Percentiles rank a stretch among this genome's conserved stretches.
Evolutionary conservation across 2,888 invertebrate species (phyloP).

Genomic region (Caenorhabditis angaria): DNA sequence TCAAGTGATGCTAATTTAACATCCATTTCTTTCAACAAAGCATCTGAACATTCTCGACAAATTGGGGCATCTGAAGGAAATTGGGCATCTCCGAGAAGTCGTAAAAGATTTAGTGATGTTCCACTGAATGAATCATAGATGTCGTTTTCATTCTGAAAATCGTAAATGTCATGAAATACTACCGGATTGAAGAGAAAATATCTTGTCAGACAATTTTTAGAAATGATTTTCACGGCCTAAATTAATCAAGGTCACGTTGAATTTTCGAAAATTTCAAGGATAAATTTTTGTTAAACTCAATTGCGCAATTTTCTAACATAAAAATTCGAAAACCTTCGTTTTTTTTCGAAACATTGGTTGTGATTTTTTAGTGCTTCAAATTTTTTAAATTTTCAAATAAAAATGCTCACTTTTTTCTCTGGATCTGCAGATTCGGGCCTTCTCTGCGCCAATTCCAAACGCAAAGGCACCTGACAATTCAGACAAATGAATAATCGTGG

Average conservation of each 20-base stretch:
- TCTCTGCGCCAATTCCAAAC: constrained; percentile 34
- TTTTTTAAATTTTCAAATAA: background rate
- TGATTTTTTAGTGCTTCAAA: too few relatives aligned
- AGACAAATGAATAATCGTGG: constrained; percentile 33
- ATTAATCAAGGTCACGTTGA: background rate
- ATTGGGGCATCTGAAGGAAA: constrained; percentile 64
- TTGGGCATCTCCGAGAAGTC: constrained; percentile 57
- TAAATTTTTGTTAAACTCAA: too few relatives aligned
- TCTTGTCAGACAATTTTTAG: background rate
- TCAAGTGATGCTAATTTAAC: constrained; percentile 59
- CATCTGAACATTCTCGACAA: constrained; percentile 67
- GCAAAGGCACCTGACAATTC: constrained; percentile 42
- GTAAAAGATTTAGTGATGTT: constrained; percentile 55
- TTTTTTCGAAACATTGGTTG: background rate
- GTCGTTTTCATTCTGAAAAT: constrained; percentile 21
- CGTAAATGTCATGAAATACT: too few relatives aligned
- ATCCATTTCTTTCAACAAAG: constrained; percentile 58
- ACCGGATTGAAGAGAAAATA: background rate
- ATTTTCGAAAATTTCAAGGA: background rate
- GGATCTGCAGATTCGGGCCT: constrained; percentile 36
- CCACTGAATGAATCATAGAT: constrained; percentile 40
- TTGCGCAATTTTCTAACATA: background rate
- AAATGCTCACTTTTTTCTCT: constrained; percentile 18
- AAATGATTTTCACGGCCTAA: background rate
- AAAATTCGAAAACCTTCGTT: background rate